phyloP scores from a whole-genome alignment of 2,888 invertebrate genomes.

The Rhogogaster chlorosoma region DNA sequence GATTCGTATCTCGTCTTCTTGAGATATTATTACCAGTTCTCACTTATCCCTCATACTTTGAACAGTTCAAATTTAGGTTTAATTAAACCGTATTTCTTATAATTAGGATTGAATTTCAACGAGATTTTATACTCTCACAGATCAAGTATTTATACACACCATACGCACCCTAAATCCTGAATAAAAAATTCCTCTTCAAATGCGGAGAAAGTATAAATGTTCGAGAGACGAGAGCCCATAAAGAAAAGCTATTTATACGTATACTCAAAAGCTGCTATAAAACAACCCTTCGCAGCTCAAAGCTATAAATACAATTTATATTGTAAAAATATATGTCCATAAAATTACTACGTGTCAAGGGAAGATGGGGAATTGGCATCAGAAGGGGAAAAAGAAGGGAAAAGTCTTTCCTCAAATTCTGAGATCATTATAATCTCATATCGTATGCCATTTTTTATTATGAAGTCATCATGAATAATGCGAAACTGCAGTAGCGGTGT shows the following conservation, averaged over 20 bases:
- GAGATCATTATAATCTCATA: not conserved
- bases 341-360: constrained; percentile 50
- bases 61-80: not conserved
- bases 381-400: not conserved
- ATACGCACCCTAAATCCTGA: not conserved
- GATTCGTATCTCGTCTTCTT: not conserved
- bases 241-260: constrained; percentile 14
- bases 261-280: constrained; percentile 32
- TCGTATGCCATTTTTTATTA: not conserved
- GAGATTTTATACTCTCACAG: not conserved
- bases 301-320: constrained; percentile 37
- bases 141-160: not conserved
- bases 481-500: not conserved
- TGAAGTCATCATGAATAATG: no score
- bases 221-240: constrained; percentile 30
- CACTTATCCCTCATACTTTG: not conserved
- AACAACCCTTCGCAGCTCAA: constrained; percentile 15
- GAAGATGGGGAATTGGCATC: constrained; percentile 28
- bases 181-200: constrained; percentile 7
- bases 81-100: not conserved
- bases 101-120: not conserved
- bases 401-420: not conserved
- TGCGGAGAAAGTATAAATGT: constrained; percentile 23
- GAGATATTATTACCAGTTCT: not conserved
- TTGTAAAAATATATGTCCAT: constrained; percentile 28